Evolutionary conservation across 2,797 vertebrate species (phyloP).

Genomic region (Mormyrus proboscirostris): DNA sequence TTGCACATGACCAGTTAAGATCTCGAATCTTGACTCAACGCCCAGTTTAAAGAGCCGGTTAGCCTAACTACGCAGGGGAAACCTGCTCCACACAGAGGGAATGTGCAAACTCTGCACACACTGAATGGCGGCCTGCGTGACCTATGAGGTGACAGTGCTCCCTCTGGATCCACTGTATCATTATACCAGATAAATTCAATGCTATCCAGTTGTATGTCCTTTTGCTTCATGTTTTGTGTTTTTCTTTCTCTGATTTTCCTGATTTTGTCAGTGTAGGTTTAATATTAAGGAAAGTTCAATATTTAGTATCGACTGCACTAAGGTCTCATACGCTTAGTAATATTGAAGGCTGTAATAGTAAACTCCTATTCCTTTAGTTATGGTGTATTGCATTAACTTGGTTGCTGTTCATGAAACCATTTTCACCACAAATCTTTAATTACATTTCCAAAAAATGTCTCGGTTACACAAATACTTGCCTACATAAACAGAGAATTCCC

Average conservation of each 20-base stretch:
- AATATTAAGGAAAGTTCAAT: neutral
- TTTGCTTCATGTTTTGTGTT: neutral
- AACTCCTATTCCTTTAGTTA: neutral
- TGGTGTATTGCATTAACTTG: neutral
- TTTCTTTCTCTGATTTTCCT: neutral
- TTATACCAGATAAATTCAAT: neutral
- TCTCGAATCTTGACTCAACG: neutral
- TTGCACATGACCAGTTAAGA: neutral
- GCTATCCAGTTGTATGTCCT: neutral
- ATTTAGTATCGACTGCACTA: neutral
- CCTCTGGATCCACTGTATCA: neutral
- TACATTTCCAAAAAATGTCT: neutral
- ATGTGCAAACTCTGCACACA: neutral
- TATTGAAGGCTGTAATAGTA: neutral
- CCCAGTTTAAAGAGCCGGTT: neutral
- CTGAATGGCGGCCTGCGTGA: neutral
- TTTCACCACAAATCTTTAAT: neutral
- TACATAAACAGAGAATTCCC: neutral
- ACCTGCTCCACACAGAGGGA: neutral
- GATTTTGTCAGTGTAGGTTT: neutral
- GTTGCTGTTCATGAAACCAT: neutral
- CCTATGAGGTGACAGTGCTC: neutral
- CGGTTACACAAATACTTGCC: neutral
- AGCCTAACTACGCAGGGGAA: neutral
- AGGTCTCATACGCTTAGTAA: neutral